Evolutionary conservation across 2,888 invertebrate genomes (phyloP), one percentile per base, ranked within the genome.

Genomic region (Molorchus minor): DNA sequence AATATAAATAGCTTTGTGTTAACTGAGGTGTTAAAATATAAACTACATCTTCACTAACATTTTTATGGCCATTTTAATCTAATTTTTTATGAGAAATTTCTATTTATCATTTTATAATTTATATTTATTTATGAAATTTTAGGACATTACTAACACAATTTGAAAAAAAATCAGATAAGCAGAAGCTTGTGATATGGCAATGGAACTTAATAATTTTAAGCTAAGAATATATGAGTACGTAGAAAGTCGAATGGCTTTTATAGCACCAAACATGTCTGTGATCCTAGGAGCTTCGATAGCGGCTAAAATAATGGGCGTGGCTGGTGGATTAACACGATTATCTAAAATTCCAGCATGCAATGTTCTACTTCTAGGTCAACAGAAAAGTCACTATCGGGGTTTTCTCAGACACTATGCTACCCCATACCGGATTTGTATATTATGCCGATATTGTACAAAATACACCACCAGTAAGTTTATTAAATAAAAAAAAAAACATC

Each of bases 281-380:
- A 96, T 99, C 77, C 91, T 98, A 56, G 98, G 93, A 13, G 93
- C 96, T 17, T 94, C 94, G 15, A 93, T 92, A 58, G 96, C 96
- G n/a, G 96, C 97, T 0, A 96, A 96, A 82, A 86, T 97, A 46
- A 91, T 97, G 85, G 98, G 97, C 62, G 91, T 96, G 40, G 99
- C 99, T 3, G 99, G 99, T 41, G 99, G 99, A 1, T 81, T 99
- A 57, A 94, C 95, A 0, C 95, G 94, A 75, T 82, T 99, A 20
- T 94, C 96, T 0, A 95, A 96, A 82, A 98, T 98, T 90, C 99
- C 99, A 0, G 91, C 98, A 0, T 98, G 98, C 77, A 99, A 99
- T 81, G 89, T 96, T 7, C 84, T 94, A 56, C 89, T 98, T 1
- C 83, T 99, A 3, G 98, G 98, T 0, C 89, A 94, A 13, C 96